These are phyloP conservation scores for Syrista parreyssii DNA, from an alignment of 2,888 invertebrate species.

Conservation along the genomic window DNA sequence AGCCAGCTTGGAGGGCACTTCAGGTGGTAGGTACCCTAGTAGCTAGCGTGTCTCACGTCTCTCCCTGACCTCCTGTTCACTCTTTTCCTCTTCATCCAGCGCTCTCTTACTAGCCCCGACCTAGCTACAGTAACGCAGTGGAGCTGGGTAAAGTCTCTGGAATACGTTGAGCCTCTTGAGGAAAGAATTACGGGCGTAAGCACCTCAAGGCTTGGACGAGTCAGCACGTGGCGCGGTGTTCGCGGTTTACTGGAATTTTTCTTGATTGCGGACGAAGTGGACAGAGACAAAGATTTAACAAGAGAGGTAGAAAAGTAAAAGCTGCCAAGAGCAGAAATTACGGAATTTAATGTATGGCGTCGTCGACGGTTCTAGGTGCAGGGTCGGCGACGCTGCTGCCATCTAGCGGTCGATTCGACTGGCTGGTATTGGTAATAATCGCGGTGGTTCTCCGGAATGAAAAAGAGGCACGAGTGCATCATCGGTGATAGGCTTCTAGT, in stretches of 20 bases:
- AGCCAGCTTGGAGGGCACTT: slow-evolving; percentile 55
- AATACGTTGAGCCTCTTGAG: no score
- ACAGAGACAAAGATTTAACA: no score
- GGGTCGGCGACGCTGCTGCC: no score
- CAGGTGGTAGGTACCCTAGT: slow-evolving; percentile 50
- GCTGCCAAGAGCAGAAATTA: no score
- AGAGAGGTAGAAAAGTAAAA: no score
- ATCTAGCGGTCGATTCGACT: background rate
- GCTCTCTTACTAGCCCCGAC: background rate
- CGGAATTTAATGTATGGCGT: no score
- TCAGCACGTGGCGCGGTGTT: slow-evolving; percentile 1
- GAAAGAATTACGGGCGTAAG: background rate
- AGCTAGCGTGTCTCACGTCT: background rate
- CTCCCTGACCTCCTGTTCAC: slow-evolving; percentile 16
- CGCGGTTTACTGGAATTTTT: no score
- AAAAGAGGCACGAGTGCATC: background rate
- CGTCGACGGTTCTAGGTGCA: no score
- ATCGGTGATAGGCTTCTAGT: background rate
- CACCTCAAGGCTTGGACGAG: background rate
- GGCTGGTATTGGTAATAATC: slow-evolving; percentile 1
- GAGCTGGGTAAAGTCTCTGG: no score
- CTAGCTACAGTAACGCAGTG: no score
- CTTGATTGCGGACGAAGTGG: no score
- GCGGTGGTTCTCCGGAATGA: background rate
- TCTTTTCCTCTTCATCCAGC: slow-evolving; percentile 13